Conservation (phyloP, 2,113 vertebrate species). For the Coryphaenoides rupestris region DNA sequence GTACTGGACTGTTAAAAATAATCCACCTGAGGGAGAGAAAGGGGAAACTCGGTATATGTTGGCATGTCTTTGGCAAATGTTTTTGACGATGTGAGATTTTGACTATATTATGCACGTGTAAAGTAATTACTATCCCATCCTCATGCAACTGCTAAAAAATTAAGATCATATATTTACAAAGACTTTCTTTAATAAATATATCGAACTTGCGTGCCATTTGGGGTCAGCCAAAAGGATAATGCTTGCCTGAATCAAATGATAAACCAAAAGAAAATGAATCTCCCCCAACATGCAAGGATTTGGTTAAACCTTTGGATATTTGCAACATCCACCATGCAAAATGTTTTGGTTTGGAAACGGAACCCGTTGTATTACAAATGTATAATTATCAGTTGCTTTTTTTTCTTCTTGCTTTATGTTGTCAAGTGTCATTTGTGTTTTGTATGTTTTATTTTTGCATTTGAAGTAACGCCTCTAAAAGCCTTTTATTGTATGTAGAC, state of each 20-base stretch:
- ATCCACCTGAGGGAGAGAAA: conserved; percentile 8
- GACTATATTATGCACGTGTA: conserved; percentile 36
- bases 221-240: conserved; percentile 43
- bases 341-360: conserved; percentile 21
- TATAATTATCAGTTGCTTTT: conserved; percentile 18
- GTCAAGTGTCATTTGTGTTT: conserved; percentile 11
- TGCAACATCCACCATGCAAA: conserved; percentile 19
- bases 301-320: conserved; percentile 1
- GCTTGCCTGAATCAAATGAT: conserved; percentile 28
- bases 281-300: too few species aligned
- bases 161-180: conserved; percentile 4
- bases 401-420: conserved; percentile 30
- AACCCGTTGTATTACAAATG: conserved; percentile 29
- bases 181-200: background rate
- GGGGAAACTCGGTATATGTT: background rate
- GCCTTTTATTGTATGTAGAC: conserved; percentile 60
- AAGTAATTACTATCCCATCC: conserved; percentile 5
- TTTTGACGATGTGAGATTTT: conserved; percentile 31
- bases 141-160: conserved; percentile 7
- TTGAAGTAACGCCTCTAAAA: conserved; percentile 54
- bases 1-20: conserved; percentile 22
- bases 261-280: conserved; percentile 23
- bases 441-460: conserved; percentile 26
- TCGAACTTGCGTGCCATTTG: conserved; percentile 46
- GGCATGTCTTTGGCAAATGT: conserved; percentile 26